phyloP scores from a whole-genome alignment of 2,113 vertebrate species.

The Zosterops pallidus region DNA sequence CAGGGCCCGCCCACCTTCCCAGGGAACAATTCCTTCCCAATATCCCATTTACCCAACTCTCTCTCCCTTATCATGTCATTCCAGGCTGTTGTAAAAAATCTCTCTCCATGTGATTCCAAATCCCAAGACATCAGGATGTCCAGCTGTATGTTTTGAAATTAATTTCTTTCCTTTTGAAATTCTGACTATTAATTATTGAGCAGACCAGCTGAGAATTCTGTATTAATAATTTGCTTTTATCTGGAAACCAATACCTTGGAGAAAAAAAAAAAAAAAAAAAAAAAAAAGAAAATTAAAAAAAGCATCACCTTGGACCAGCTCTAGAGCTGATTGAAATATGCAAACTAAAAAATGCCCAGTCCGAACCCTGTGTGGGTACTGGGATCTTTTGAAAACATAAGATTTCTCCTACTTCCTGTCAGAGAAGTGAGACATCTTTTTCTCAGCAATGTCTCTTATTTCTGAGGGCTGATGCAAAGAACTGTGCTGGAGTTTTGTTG shows the following conservation, averaged over 20 bases:
- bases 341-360: not conserved
- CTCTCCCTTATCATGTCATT: not conserved
- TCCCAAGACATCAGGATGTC: not conserved
- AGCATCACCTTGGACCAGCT: not conserved
- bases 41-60: not conserved
- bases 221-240: not conserved
- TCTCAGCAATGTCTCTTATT: not conserved
- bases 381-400: not conserved
- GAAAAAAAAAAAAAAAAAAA: not conserved
- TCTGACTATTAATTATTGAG: not conserved
- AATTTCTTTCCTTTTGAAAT: not conserved
- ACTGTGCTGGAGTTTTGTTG: not conserved
- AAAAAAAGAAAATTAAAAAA: not conserved
- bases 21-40: not conserved
- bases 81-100: not conserved
- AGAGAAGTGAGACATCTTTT: not conserved
- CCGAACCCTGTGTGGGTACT: not conserved
- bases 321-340: not conserved
- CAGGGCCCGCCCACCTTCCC: not conserved
- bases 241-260: not conserved
- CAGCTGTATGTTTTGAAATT: not conserved
- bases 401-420: not conserved
- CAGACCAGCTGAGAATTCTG: not conserved
- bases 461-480: not conserved
- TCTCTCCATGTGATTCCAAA: not conserved